A percentile compares a stretch with the other conserved stretches of the same genome.
Evolutionary conservation across 2,888 invertebrate species (phyloP).

Genomic region (Latheticus oryzae): DNA sequence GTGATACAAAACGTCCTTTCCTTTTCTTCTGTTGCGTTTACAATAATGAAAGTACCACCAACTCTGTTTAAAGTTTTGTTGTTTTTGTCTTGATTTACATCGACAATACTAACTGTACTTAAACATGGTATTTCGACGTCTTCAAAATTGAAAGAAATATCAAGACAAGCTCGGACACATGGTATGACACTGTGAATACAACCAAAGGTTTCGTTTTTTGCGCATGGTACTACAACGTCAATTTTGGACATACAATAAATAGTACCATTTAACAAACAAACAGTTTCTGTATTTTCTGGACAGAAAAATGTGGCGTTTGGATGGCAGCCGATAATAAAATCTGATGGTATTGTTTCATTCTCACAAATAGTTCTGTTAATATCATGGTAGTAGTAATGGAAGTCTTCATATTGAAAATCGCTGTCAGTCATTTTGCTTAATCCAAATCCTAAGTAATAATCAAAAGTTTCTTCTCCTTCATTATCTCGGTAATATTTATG

Average conservation of each 20-base stretch:
- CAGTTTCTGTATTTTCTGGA: slow-evolving; percentile 44
- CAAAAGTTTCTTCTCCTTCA: slow-evolving; percentile 28
- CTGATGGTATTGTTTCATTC: slow-evolving; percentile 28
- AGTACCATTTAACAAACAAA: slow-evolving; percentile 43
- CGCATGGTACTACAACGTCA: slow-evolving; percentile 30
- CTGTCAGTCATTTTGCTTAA: slow-evolving; percentile 37
- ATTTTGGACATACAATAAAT: slow-evolving; percentile 42
- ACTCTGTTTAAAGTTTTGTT: slow-evolving; percentile 41
- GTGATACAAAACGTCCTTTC: slow-evolving; percentile 41
- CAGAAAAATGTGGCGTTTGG: slow-evolving; percentile 37
- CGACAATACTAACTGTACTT: slow-evolving; percentile 30
- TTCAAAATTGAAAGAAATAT: slow-evolving; percentile 20
- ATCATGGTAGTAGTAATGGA: slow-evolving; percentile 40
- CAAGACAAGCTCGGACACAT: slow-evolving; percentile 34
- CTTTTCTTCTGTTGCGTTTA: slow-evolving; percentile 21
- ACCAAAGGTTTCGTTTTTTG: background rate
- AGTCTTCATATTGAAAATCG: slow-evolving; percentile 31
- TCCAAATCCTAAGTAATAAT: slow-evolving; percentile 42
- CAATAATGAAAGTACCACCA: slow-evolving; percentile 41
- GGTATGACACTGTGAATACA: slow-evolving; percentile 40
- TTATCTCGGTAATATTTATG: slow-evolving; percentile 28
- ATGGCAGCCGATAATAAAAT: slow-evolving; percentile 32
- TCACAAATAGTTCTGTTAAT: slow-evolving; percentile 17
- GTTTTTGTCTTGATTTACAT: slow-evolving; percentile 36
- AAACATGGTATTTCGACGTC: slow-evolving; percentile 39